A percentile compares a stretch with the other conserved stretches of the same genome.
Conservation (phyloP, 2,113 vertebrate genomes). For the Pseudopodoces humilis region DNA sequence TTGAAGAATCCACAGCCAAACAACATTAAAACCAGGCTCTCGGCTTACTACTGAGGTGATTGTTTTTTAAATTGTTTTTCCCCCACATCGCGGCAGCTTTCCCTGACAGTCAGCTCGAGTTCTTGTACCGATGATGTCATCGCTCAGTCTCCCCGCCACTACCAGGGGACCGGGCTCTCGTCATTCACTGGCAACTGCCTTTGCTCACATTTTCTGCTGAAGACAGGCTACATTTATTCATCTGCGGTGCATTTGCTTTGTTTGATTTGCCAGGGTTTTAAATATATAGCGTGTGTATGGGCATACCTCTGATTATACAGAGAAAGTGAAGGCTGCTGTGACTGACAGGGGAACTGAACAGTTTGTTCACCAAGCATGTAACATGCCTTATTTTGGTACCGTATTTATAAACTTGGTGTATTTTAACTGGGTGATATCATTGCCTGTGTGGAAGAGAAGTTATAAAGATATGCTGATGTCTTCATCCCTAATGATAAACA, state of each 20-base stretch:
- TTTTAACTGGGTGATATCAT: neutral
- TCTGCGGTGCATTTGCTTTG: neutral
- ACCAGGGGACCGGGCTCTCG: accelerated
- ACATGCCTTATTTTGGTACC: neutral
- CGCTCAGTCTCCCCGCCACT: neutral
- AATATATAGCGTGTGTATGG: neutral
- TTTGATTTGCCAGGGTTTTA: neutral
- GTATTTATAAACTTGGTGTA: neutral
- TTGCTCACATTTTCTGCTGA: neutral
- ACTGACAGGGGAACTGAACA: neutral
- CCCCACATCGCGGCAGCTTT: neutral
- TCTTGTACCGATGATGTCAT: neutral
- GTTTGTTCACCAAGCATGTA: neutral
- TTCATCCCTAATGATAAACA: neutral
- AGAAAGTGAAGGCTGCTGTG: neutral
- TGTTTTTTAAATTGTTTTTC: too few relatives aligned
- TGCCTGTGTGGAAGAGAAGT: neutral
- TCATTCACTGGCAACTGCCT: neutral
- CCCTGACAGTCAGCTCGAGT: neutral
- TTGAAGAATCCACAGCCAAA: neutral
- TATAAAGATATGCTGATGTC: neutral
- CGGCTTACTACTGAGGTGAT: neutral
- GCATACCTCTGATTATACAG: neutral
- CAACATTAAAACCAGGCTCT: neutral
- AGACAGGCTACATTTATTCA: neutral